Conservation (phyloP, 2,113 vertebrate species). For the Chunga burmeisteri region DNA sequence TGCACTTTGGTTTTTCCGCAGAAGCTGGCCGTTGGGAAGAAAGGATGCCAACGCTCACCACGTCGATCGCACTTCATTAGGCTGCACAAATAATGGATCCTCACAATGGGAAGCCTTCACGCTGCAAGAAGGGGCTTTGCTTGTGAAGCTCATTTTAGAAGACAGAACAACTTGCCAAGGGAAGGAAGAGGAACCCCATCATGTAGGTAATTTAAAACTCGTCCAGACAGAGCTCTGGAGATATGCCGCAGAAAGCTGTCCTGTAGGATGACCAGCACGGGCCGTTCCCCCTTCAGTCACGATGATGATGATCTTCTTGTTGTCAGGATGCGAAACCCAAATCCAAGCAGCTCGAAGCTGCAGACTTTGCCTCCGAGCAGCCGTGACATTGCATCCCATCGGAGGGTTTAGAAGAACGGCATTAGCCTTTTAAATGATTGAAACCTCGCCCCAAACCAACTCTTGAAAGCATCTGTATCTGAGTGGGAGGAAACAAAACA, state of each 20-base stretch:
- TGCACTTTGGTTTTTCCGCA: not conserved
- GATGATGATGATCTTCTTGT: rapidly evolving
- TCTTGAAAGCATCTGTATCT: not conserved
- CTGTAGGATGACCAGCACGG: rapidly evolving
- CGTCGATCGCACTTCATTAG: rapidly evolving
- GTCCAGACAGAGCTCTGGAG: not conserved
- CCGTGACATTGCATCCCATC: rapidly evolving
- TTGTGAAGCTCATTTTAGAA: not conserved
- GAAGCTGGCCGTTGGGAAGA: not conserved
- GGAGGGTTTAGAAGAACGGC: not conserved
- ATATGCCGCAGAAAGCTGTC: rapidly evolving
- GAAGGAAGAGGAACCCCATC: not conserved
- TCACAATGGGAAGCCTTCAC: rapidly evolving
- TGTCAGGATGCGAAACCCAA: not conserved
- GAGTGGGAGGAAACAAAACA: not conserved
- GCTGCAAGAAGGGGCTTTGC: not conserved
- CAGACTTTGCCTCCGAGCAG: rapidly evolving
- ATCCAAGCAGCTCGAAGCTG: rapidly evolving
- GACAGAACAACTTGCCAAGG: not conserved
- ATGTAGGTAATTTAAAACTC: not conserved
- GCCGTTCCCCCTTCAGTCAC: rapidly evolving
- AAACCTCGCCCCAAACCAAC: rapidly evolving
- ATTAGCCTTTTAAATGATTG: not conserved
- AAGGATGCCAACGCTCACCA: rapidly evolving
- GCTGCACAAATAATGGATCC: not conserved